Base-by-base conservation (phyloP, 1,140 invertebrate species). In the Cyrtorhinus lividipennis region DNA sequence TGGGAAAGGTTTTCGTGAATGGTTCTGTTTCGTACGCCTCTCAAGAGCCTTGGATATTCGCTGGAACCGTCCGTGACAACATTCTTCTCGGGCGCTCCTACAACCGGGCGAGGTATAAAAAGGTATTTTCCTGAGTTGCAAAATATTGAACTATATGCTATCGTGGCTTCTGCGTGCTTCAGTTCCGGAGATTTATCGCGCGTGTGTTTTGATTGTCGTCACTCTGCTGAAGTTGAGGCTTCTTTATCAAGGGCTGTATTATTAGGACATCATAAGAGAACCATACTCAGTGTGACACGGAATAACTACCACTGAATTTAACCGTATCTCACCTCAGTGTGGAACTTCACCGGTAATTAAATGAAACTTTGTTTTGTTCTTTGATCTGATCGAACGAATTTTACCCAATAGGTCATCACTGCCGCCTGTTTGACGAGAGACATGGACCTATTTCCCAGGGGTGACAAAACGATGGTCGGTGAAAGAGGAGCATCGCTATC, bases 1-100 rank as follows among this genome's bases (percentile, higher is more conserved):
- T 76, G 18, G 89, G 89, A 0, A 75, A 77, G 10, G 65, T 88
- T 12, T 74, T 74, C 2, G 71, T 89, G 1, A 74, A 78, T 2
- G 85, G 85, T 3, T 74, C 68, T 12, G 69, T 89, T 1, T 81
- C 85, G 0, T 89, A 87, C 70, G 81, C 84, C 0, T 82, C 85
- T 48, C 87, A 90, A 70, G 85, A 88, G 67, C 79, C 87, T 0
- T 91, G 87, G 86, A 72, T 88, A 1, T 88, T 88, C 70, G 79
- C 81, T 0, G 83, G 77, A 0, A 77, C 77, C 0, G 76, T 83
- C 0, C 71, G 81, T 48, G 83, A 90, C 66, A 94, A 94, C 70
- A 88, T 93, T 63, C 71, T 90, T 0, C 90, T 92, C 74, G 89
- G 87, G 1, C 73, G 79, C 61, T 72, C 78, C 0, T 88, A 80